phyloP scores from a whole-genome alignment of 2,113 vertebrate genomes.

The Connochaetes taurinus region DNA sequence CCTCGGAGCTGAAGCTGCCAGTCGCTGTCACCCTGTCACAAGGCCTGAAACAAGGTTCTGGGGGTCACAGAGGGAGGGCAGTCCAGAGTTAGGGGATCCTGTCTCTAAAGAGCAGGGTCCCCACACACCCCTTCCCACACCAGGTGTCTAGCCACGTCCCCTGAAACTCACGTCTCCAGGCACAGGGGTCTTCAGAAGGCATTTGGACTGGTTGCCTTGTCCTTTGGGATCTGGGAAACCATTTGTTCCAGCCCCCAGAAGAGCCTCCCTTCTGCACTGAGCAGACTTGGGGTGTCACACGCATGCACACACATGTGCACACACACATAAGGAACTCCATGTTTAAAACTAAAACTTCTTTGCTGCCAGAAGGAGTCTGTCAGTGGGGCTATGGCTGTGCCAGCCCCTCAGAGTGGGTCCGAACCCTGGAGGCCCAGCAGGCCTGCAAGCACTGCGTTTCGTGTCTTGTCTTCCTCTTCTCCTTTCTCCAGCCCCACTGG shows the following conservation, averaged over 20 bases:
- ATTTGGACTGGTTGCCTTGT: neutral
- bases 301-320: accelerated
- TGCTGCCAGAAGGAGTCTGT: neutral
- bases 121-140: neutral
- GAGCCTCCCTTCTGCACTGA: accelerated
- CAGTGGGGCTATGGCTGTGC: neutral
- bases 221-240: neutral
- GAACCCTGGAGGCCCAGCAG: neutral
- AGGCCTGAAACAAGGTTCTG: neutral
- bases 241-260: neutral
- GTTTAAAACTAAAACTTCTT: neutral
- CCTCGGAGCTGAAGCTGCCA: neutral
- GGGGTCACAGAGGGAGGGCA: neutral
- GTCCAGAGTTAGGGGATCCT: neutral
- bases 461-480: too few relatives aligned
- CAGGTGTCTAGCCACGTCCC: accelerated
- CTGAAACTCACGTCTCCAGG: neutral
- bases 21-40: neutral
- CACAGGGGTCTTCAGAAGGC: neutral
- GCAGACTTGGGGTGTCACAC: neutral
- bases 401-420: neutral
- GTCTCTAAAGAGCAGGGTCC: neutral
- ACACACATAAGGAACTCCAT: neutral
- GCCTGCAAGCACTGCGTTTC: neutral
- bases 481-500: neutral